Evolutionary conservation across 2,797 vertebrate genomes (phyloP).

Genomic region (Todus mexicanus): DNA sequence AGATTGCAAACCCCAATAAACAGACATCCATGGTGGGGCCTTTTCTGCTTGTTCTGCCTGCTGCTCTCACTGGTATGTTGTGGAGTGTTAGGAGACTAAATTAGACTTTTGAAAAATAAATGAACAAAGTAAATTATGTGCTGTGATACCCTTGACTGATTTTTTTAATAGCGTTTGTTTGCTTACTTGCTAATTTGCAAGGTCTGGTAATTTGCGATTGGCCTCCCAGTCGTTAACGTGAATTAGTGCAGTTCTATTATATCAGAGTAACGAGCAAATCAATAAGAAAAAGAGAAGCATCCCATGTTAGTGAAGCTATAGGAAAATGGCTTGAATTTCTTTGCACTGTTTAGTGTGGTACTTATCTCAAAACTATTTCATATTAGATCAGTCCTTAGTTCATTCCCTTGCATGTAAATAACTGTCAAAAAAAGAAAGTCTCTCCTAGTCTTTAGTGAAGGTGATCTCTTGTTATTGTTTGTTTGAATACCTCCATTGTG

Average conservation of each 20-base stretch:
- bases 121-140: not conserved
- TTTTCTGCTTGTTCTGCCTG: not conserved
- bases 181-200: constrained; percentile 52
- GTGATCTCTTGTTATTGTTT: constrained; percentile 34
- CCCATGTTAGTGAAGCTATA: not conserved
- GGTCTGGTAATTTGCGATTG: constrained; percentile 10
- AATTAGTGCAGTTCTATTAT: not conserved
- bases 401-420: not conserved
- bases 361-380: not conserved
- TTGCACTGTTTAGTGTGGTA: not conserved
- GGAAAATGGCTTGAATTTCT: not conserved
- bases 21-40: not conserved
- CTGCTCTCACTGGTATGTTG: not conserved
- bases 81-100: not conserved
- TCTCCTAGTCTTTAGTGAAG: constrained; percentile 4
- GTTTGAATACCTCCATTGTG: constrained; percentile 28
- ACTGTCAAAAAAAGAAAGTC: not conserved
- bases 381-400: not conserved
- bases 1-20: not conserved
- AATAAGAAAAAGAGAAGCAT: not conserved
- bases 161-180: constrained; percentile 40
- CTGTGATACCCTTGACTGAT: constrained; percentile 15
- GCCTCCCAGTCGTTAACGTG: not conserved
- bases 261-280: not conserved
- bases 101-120: not conserved